These are phyloP conservation scores for Lithosia quadra DNA, from an alignment of 2,888 invertebrate genomes.

Conservation along the genomic window DNA sequence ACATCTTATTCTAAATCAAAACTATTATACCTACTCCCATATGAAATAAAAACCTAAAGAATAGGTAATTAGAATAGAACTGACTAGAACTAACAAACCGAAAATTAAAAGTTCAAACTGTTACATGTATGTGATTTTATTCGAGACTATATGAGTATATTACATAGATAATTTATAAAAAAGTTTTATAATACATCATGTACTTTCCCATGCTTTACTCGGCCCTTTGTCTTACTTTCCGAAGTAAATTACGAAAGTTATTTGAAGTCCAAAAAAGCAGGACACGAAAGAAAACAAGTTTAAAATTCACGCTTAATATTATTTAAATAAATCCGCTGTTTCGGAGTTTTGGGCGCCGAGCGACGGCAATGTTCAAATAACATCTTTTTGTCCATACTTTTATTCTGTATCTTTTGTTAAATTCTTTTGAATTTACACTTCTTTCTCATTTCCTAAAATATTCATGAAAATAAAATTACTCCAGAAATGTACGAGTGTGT, in stretches of 20 bases:
- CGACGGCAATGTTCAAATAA: conserved; percentile 31
- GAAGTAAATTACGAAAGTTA: conserved; percentile 49
- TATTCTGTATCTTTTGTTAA: conserved; percentile 30
- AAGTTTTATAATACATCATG: not conserved
- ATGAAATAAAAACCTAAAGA: too few species aligned
- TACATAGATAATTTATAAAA: not conserved
- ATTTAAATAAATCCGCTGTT: conserved; percentile 41
- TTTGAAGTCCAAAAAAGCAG: conserved; percentile 40
- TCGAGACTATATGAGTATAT: not conserved
- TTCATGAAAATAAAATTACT: not conserved
- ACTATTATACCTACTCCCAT: too few species aligned
- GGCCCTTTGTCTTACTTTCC: conserved; percentile 37
- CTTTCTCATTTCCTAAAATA: not conserved
- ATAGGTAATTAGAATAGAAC: too few species aligned
- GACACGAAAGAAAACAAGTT: conserved; percentile 43
- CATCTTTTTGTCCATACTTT: conserved; percentile 28
- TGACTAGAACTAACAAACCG: too few species aligned
- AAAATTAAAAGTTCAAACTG: not conserved
- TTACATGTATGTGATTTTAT: not conserved
- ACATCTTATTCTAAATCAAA: too few species aligned
- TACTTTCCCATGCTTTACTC: not conserved
- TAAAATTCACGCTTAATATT: conserved; percentile 39
- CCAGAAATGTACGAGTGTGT: conserved; percentile 9
- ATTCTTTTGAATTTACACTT: conserved; percentile 21
- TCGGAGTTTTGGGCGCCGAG: conserved; percentile 32